Evolutionary conservation across 35 echinoderm and acorn worm genomes (phyloP).

Genomic region (Ptychodera flava): DNA sequence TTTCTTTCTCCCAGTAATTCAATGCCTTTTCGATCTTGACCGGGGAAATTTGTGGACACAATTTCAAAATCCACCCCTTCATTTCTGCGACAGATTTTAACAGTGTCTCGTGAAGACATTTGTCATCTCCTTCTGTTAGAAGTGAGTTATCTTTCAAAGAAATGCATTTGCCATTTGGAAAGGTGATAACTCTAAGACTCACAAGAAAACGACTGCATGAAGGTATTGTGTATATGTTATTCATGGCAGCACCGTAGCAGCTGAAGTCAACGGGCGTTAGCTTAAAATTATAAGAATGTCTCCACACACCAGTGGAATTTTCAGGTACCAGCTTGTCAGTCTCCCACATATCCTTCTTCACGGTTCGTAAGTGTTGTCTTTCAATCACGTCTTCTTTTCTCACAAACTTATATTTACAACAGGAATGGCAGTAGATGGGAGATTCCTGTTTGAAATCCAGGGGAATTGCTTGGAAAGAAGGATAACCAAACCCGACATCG

Average conservation of each 20-base stretch:
- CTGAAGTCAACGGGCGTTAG: neutral
- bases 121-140: neutral
- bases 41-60: neutral
- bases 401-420: conserved; percentile 38
- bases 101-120: neutral
- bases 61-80: neutral
- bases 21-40: neutral
- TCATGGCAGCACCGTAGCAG: conserved; percentile 20
- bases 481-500: conserved; percentile 65
- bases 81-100: neutral
- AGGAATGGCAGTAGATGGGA: conserved; percentile 28
- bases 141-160: neutral
- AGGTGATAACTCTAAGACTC: neutral
- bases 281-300: conserved; percentile 2
- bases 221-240: conserved; percentile 3
- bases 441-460: conserved; percentile 55
- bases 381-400: conserved; percentile 19
- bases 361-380: conserved; percentile 12
- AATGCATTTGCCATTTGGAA: neutral
- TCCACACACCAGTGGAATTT: conserved; percentile 5
- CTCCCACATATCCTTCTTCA: neutral
- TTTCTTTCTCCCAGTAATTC: neutral
- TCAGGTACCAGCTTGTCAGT: neutral
- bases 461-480: conserved; percentile 49
- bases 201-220: neutral